A percentile compares a stretch with the other conserved stretches of the same genome.
Evolutionary conservation across 2,113 vertebrate species (phyloP).

Genomic region (Gambusia affinis): DNA sequence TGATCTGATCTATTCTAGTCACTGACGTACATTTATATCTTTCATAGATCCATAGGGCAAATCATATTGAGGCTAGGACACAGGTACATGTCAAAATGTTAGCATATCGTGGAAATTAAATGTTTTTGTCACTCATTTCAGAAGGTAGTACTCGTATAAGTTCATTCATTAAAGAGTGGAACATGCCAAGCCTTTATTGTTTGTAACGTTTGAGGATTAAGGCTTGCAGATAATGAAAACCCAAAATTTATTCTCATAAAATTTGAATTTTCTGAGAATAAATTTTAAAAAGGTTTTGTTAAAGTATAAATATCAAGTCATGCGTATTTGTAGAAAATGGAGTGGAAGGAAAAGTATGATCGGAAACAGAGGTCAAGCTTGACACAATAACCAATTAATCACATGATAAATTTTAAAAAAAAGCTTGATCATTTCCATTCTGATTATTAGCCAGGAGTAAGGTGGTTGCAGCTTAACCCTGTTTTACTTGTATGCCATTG

Average conservation of each 20-base stretch:
- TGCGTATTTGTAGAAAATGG: neutral
- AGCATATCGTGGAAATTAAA: neutral
- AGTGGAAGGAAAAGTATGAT: neutral
- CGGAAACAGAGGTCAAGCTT: neutral
- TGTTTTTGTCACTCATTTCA: neutral
- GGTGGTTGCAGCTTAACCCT: slow-evolving; percentile 36
- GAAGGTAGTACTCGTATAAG: neutral
- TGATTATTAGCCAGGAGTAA: slow-evolving; percentile 12
- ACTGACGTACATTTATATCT: neutral
- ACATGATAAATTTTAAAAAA: too few species aligned
- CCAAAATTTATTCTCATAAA: neutral
- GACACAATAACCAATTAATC: too few species aligned
- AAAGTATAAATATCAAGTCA: neutral
- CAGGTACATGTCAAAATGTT: too few species aligned
- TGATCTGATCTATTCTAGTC: neutral
- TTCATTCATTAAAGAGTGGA: neutral
- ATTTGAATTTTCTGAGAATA: neutral
- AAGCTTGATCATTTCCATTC: too few species aligned
- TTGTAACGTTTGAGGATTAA: neutral
- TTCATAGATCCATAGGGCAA: neutral
- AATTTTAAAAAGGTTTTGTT: neutral
- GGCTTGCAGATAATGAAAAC: too few species aligned
- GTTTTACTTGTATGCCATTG: slow-evolving; percentile 31
- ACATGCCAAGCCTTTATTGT: neutral
- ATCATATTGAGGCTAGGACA: neutral